Evolutionary conservation across 2,888 invertebrate species (phyloP).

Genomic region (Coelopa pilipes): DNA sequence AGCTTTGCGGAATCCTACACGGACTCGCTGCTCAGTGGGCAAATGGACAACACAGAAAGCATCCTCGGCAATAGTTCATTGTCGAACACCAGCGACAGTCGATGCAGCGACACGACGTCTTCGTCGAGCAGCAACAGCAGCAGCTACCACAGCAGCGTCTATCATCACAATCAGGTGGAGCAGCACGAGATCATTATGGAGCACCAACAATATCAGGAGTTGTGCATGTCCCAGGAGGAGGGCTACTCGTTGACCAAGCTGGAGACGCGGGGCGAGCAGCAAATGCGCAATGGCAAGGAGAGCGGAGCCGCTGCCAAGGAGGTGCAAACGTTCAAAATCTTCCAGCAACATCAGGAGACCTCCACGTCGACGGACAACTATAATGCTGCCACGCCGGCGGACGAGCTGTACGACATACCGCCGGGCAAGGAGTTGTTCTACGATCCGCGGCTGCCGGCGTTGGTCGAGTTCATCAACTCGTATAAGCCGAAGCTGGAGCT

Average conservation of each 20-base stretch:
- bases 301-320: constrained; percentile 25
- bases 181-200: constrained; percentile 59
- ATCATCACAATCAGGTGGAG: constrained; percentile 33
- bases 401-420: constrained; percentile 27
- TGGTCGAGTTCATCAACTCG: background rate
- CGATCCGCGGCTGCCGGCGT: constrained; percentile 14
- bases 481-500: constrained; percentile 47
- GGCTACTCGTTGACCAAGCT: constrained; percentile 65
- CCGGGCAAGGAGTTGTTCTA: constrained; percentile 10
- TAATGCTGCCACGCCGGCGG: background rate
- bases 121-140: constrained; percentile 26
- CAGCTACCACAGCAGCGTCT: constrained; percentile 36
- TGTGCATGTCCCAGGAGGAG: constrained; percentile 59
- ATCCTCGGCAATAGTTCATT: constrained; percentile 40
- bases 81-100: constrained; percentile 41
- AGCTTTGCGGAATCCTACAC: constrained; percentile 66
- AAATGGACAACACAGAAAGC: constrained; percentile 30
- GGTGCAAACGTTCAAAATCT: constrained; percentile 51
- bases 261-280: constrained; percentile 61
- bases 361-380: background rate
- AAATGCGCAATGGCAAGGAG: constrained; percentile 42
- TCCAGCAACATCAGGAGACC: constrained; percentile 38
- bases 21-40: constrained; percentile 52
- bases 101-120: constrained; percentile 30
- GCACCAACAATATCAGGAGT: constrained; percentile 62